Evolutionary conservation across 2,113 vertebrate genomes (phyloP), one percentile per base, ranked within the genome.

Genomic region (Cololabis saira): DNA sequence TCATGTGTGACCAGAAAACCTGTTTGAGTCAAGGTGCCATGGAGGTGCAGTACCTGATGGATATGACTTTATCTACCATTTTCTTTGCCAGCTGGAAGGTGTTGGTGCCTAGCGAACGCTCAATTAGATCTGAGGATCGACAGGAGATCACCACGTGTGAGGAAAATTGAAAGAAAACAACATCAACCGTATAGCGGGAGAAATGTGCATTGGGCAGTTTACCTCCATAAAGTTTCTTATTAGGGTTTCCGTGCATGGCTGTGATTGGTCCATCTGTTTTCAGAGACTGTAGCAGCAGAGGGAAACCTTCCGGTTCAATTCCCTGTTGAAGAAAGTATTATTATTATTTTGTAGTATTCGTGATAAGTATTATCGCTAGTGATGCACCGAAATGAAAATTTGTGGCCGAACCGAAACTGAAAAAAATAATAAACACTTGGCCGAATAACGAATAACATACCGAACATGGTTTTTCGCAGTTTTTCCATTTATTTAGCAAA

Each of bases 221-320:
- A 96, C 96, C 95, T 93, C 94, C 92, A 48, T 95, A 97, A 27
- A 96, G 94, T 49, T 92, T 94, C 71, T 83, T 93, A 43, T 91
- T 95, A 37, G 89, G 90, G 68, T 62, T 88, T 81, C 87, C 86
- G 78, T 92, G 83, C 18, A 94, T 82, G 48, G 93, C 93, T 56
- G 90, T 93, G 69, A 52, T 18, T 12, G 94, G 94, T 18, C 90
- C 63, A 12, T 93, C 93, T 18, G 76, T 86, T 90, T 93, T 95
- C 58, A 96, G 82, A 1, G 95, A 95, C 8, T 94, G 92, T 24
- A 91, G 90, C 61, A 95, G 84, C 68, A 95, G 87, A 54, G 95
- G 94, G 54, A 93, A 95, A 44, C 71, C 93, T 67, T 96, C 95
- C 54, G 94, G 91, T 85, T 96, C 95, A 57, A 96, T 90, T 17